Conservation (phyloP, 2,888 invertebrate genomes). For the Heliconius hortense region DNA sequence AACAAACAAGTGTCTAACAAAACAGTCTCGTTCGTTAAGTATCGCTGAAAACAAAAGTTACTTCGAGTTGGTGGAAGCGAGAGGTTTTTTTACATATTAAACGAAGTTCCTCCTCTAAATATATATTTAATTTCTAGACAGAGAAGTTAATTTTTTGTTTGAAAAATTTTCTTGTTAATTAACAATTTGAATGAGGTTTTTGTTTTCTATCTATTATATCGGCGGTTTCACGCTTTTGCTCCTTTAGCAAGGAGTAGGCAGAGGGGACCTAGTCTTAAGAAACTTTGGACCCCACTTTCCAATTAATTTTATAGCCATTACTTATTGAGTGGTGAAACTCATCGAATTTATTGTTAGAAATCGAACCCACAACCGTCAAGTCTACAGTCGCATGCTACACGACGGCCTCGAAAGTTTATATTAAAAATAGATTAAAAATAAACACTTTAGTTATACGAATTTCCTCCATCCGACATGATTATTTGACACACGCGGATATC, state of each 20-base stretch:
- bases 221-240: too few species aligned
- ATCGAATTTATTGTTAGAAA: too few species aligned
- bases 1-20: slow-evolving; percentile 35
- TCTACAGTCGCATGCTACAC: too few species aligned
- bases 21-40: slow-evolving; percentile 34
- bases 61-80: neutral
- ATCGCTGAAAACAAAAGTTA: slow-evolving; percentile 30
- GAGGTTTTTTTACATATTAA: slow-evolving; percentile 19
- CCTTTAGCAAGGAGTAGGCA: too few species aligned
- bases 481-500: neutral
- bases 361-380: too few species aligned
- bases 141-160: neutral
- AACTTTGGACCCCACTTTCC: neutral
- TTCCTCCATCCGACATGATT: neutral
- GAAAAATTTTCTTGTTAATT: neutral
- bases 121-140: slow-evolving; percentile 18
- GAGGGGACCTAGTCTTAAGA: neutral
- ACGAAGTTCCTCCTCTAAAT: slow-evolving; percentile 2
- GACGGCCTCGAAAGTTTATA: too few species aligned
- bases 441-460: neutral
- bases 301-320: too few species aligned
- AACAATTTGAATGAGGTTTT: neutral
- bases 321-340: too few species aligned
- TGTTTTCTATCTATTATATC: neutral
- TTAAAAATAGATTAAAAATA: neutral